phyloP scores from a whole-genome alignment of 23 tunicate species.

The Halocynthia aurantium region DNA sequence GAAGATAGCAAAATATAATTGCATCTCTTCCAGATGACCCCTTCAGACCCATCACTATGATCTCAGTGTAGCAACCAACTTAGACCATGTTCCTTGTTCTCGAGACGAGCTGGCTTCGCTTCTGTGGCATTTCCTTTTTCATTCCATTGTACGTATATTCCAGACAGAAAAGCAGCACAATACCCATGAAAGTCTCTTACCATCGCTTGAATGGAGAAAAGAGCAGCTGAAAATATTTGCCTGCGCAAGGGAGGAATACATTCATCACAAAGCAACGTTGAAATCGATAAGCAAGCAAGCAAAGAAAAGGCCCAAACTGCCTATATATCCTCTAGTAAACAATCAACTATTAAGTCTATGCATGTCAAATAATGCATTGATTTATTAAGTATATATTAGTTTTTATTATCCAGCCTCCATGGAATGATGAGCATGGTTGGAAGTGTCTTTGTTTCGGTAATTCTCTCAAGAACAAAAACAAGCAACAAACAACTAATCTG shows the following conservation, averaged over 20 bases:
- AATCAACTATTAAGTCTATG: neutral
- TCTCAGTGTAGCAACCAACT: too few species aligned
- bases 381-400: too few species aligned
- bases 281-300: conserved; percentile 66
- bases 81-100: too few species aligned
- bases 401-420: conserved; percentile 41
- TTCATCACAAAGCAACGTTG: conserved; percentile 52
- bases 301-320: conserved; percentile 72
- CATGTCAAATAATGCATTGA: too few species aligned
- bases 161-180: too few species aligned
- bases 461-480: conserved; percentile 5
- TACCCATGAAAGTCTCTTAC: conserved; percentile 1
- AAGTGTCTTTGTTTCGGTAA: conserved; percentile 67
- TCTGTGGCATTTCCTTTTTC: too few species aligned
- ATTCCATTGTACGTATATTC: too few species aligned
- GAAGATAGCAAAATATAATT: too few species aligned
- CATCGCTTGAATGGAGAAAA: conserved; percentile 56
- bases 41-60: too few species aligned
- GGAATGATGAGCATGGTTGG: conserved; percentile 76
- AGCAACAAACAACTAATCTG: neutral
- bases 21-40: too few species aligned
- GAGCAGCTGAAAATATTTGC: conserved; percentile 28
- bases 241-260: conserved; percentile 35
- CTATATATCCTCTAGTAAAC: conserved; percentile 70
- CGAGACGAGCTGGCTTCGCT: too few species aligned